These are phyloP conservation scores for Xyrichtys novacula DNA, from an alignment of 2,797 vertebrate species.

Conservation along the genomic window DNA sequence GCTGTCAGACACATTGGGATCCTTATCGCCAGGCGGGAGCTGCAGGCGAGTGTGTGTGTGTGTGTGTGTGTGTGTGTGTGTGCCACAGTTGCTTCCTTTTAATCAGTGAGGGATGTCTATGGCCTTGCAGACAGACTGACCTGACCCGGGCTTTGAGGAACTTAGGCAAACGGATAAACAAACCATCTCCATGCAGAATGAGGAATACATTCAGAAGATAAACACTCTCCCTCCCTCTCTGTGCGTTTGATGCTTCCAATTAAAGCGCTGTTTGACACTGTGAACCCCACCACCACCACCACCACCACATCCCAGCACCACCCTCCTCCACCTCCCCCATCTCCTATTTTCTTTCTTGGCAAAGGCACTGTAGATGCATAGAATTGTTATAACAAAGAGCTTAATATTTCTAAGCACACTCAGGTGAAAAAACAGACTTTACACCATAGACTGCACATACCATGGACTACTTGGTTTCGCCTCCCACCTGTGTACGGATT, in stretches of 20 bases:
- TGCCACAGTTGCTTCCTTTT: conserved; percentile 65
- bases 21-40: conserved; percentile 79
- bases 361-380: conserved; percentile 28
- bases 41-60: conserved; percentile 57
- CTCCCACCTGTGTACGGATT: too few species aligned
- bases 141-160: conserved; percentile 68
- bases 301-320: too few species aligned
- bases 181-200: conserved; percentile 59
- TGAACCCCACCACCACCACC: conserved; percentile 12
- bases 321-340: neutral
- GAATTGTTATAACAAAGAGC: conserved; percentile 58
- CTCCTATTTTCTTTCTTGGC: conserved; percentile 7
- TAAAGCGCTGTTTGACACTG: conserved; percentile 58
- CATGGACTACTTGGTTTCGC: too few species aligned
- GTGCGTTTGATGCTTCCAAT: conserved; percentile 68
- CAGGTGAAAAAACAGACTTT: conserved; percentile 75
- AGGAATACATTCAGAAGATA: conserved; percentile 53
- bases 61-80: conserved; percentile 41
- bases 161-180: conserved; percentile 69
- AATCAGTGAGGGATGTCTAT: conserved; percentile 72
- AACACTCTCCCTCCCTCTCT: conserved; percentile 48
- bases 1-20: conserved; percentile 85
- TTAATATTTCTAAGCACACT: conserved; percentile 40
- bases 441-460: neutral
- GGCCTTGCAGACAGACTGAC: conserved; percentile 66